phyloP scores from a whole-genome alignment of 2,888 invertebrate genomes.

The Macropis europaea region DNA sequence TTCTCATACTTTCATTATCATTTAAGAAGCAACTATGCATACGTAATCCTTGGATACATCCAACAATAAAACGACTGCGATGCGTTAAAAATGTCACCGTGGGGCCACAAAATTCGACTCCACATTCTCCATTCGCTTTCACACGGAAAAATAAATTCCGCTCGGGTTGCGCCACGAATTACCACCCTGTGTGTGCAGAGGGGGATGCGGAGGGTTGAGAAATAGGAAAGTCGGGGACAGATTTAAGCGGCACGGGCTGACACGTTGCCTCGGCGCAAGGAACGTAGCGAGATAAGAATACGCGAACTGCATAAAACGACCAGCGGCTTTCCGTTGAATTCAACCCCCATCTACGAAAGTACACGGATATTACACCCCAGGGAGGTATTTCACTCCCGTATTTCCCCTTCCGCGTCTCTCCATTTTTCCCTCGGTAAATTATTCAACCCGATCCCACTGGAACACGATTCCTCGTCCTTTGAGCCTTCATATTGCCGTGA shows the following conservation, averaged over 20 bases:
- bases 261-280: constrained; percentile 12
- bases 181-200: no score
- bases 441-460: constrained; percentile 9
- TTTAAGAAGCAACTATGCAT: no score
- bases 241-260: neutral
- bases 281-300: constrained; percentile 22
- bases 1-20: no score
- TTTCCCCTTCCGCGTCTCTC: constrained; percentile 8
- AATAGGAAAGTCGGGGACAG: neutral
- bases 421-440: constrained; percentile 18
- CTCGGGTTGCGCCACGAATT: neutral
- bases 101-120: no score
- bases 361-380: constrained; percentile 11
- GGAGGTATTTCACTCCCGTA: constrained; percentile 24
- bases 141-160: neutral
- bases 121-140: no score
- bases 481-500: neutral
- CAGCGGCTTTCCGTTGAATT: constrained; percentile 12
- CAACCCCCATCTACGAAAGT: constrained; percentile 12
- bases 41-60: no score
- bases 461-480: neutral
- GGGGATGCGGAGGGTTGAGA: no score
- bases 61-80: no score
- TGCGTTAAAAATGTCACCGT: no score
- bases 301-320: constrained; percentile 2